A percentile compares a stretch with the other conserved stretches of the same genome.
These are phyloP conservation scores for Pseudomugil tenellus DNA, from an alignment of 2,797 vertebrate genomes.

Conservation along the genomic window DNA sequence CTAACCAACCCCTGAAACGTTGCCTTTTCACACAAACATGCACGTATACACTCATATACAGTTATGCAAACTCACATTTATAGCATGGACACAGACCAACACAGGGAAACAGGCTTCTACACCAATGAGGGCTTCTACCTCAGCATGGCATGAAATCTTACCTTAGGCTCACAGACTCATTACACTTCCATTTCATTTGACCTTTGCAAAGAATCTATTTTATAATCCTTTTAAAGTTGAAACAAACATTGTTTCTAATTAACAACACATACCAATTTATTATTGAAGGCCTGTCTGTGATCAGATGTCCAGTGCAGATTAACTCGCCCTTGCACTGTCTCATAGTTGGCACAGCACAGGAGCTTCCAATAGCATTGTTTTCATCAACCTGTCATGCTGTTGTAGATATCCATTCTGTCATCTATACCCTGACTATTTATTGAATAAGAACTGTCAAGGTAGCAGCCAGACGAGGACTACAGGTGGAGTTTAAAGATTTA, in stretches of 20 bases:
- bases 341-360: conserved; percentile 15
- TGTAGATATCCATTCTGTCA: conserved; percentile 1
- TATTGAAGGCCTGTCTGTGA: conserved; percentile 32
- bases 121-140: neutral
- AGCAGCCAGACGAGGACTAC: neutral
- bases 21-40: conserved; percentile 4
- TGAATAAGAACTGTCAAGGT: neutral
- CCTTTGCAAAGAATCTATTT: conserved; percentile 26
- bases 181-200: conserved; percentile 12
- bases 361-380: conserved; percentile 4
- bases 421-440: neutral
- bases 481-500: neutral
- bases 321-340: conserved; percentile 56
- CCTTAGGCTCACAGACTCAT: neutral
- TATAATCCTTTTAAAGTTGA: conserved; percentile 55
- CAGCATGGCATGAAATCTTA: conserved; percentile 23
- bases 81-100: conserved; percentile 40
- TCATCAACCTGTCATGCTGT: neutral
- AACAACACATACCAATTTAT: conserved; percentile 39
- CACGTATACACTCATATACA: conserved; percentile 4
- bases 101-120: conserved; percentile 1
- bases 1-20: conserved; percentile 20
- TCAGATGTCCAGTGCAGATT: conserved; percentile 55
- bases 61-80: conserved; percentile 44
- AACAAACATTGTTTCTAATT: conserved; percentile 54